Conservation (phyloP, 2,113 vertebrate species). For the Oryzias melastigma region DNA sequence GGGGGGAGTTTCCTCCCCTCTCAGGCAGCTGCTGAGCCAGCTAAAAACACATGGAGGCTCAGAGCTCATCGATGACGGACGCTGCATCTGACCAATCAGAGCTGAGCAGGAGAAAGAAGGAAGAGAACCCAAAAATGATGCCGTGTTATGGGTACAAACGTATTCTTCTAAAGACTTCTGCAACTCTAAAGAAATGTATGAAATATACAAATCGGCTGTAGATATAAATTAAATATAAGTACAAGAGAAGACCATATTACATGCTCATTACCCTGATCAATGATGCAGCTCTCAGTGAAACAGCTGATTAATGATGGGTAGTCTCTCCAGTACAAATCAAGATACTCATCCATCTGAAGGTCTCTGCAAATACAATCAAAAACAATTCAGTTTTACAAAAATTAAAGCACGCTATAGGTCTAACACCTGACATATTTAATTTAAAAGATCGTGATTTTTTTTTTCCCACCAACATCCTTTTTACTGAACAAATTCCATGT, state of each 20-base stretch:
- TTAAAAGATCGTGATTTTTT: no score
- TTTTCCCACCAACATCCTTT: background rate
- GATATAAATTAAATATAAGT: background rate
- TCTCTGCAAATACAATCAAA: constrained; percentile 79
- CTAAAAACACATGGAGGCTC: constrained; percentile 91
- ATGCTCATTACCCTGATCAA: constrained; percentile 84
- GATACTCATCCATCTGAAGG: constrained; percentile 86
- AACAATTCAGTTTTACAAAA: constrained; percentile 1
- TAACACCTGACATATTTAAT: no score
- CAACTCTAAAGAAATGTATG: no score
- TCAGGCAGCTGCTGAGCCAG: constrained; percentile 91
- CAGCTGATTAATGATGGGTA: constrained; percentile 87
- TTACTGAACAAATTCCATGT: background rate
- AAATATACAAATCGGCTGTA: background rate
- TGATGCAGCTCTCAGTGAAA: constrained; percentile 82
- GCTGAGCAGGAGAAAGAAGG: constrained; percentile 62
- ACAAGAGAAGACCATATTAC: no score
- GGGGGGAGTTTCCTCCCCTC: constrained; percentile 79
- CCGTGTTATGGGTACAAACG: no score
- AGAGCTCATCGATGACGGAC: constrained; percentile 82
- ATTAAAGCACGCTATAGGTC: background rate
- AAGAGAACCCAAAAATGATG: background rate
- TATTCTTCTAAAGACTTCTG: no score
- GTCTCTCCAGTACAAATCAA: constrained; percentile 95
- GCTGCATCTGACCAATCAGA: constrained; percentile 87